These are phyloP conservation scores for Noctua fimbriata DNA, from an alignment of 2,888 invertebrate genomes.

Conservation along the genomic window DNA sequence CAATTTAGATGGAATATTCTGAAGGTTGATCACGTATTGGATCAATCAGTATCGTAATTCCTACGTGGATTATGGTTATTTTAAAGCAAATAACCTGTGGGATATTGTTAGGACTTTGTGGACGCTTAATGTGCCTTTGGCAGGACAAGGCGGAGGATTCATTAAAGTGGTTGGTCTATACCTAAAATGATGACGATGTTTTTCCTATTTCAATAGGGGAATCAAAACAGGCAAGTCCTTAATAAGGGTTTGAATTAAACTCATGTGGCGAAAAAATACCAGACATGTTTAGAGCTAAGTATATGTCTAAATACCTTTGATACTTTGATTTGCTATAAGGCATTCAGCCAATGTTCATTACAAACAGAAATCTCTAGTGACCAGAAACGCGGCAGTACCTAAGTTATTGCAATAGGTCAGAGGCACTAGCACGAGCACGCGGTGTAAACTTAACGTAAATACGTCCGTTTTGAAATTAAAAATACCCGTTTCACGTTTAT, in stretches of 20 bases:
- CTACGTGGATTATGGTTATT: too few species aligned
- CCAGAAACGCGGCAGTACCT: not conserved
- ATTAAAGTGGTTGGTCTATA: too few species aligned
- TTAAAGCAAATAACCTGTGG: too few species aligned
- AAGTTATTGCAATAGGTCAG: not conserved
- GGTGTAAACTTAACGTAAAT: not conserved
- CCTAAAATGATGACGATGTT: not conserved
- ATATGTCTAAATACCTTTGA: not conserved
- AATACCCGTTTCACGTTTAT: too few species aligned
- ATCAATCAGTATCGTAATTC: too few species aligned
- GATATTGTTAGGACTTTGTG: too few species aligned
- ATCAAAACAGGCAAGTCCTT: not conserved
- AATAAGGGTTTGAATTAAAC: not conserved
- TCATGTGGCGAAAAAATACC: not conserved
- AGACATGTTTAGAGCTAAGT: not conserved
- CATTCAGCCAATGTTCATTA: not conserved
- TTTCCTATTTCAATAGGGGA: not conserved
- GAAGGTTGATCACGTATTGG: too few species aligned
- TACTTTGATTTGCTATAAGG: not conserved
- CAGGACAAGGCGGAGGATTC: too few species aligned
- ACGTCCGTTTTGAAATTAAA: too few species aligned
- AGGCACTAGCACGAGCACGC: not conserved
- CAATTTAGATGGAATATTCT: too few species aligned
- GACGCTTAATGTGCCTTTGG: too few species aligned
- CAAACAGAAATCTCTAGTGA: not conserved